These are phyloP conservation scores for Epizoanthus ramosus DNA, from an alignment of 92 coral and sea anemone genomes.

Conservation along the genomic window DNA sequence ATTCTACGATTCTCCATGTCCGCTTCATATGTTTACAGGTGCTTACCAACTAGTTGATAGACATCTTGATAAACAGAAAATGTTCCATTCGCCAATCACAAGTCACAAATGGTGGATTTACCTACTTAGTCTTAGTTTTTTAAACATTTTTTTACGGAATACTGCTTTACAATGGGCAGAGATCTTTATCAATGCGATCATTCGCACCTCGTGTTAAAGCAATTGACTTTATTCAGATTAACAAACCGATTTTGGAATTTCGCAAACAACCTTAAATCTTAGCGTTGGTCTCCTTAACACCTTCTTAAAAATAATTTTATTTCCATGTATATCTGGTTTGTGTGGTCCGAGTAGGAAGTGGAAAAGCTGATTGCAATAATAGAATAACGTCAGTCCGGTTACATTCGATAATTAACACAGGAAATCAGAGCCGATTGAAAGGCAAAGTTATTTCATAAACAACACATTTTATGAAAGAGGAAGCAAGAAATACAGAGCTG, in stretches of 20 bases:
- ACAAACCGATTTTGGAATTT: slow-evolving; percentile 27
- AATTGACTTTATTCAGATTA: neutral
- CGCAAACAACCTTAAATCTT: slow-evolving; percentile 32
- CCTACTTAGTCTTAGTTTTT: too few species aligned
- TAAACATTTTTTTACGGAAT: too few species aligned
- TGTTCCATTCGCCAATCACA: too few species aligned
- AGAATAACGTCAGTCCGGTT: neutral
- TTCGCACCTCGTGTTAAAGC: neutral
- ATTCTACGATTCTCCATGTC: too few species aligned
- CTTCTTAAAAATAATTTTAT: neutral
- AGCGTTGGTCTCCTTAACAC: slow-evolving; percentile 48
- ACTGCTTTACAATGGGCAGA: too few species aligned
- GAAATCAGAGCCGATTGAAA: neutral
- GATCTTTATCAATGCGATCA: neutral
- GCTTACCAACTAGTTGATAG: too few species aligned
- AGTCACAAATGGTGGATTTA: too few species aligned
- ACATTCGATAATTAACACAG: neutral
- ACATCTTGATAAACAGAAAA: too few species aligned
- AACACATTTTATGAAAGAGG: too few species aligned
- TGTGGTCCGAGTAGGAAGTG: slow-evolving; percentile 4
- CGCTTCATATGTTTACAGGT: too few species aligned
- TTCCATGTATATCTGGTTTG: neutral
- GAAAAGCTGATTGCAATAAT: neutral
- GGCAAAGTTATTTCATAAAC: neutral
- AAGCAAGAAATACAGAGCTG: too few species aligned